Conservation (phyloP, 1,140 invertebrate genomes). For the Eueides isabella region DNA sequence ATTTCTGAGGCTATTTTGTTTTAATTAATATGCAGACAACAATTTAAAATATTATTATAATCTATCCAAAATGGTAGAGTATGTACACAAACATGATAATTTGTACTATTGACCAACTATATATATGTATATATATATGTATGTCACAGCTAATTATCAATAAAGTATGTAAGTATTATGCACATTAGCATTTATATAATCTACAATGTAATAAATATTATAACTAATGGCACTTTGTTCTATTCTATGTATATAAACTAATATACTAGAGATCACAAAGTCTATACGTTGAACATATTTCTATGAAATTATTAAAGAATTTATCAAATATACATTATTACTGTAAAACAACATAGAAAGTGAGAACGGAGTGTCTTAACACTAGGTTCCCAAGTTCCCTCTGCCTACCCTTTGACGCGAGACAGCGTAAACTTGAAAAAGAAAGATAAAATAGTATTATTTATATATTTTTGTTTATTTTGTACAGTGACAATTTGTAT, state of each 20-base stretch:
- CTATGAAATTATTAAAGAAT: background rate
- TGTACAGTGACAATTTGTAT: background rate
- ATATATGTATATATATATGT: no score
- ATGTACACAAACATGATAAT: background rate
- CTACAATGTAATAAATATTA: background rate
- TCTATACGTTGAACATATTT: background rate
- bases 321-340: background rate
- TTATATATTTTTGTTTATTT: no score
- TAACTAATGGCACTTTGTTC: constrained; percentile 8
- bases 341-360: no score
- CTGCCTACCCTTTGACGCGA: no score
- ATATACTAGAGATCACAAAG: constrained; percentile 1
- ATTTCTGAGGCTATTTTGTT: background rate
- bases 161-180: background rate
- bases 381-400: no score
- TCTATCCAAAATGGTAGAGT: background rate
- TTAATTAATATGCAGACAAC: background rate
- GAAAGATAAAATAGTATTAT: no score
- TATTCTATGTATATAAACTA: constrained; percentile 1
- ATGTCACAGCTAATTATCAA: background rate
- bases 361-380: no score
- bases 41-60: background rate
- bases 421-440: no score
- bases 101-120: background rate
- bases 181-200: background rate